Conservation (phyloP, 2,113 vertebrate species). For the Albula goreensis region DNA sequence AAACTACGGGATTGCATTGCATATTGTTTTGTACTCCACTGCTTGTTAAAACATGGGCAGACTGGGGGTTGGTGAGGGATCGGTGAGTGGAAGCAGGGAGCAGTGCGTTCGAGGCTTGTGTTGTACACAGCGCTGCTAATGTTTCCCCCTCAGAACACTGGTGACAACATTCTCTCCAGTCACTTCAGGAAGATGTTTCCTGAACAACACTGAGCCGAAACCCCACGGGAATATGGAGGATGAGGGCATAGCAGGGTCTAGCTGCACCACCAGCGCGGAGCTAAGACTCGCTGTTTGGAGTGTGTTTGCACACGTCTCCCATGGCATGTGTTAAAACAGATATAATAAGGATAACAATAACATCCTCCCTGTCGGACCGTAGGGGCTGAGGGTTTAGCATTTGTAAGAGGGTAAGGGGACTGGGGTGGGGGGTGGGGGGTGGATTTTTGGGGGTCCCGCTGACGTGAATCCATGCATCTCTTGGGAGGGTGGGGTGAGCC, state of each 20-base stretch:
- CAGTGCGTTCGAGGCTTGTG: background rate
- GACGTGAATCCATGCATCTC: background rate
- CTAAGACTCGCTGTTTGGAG: background rate
- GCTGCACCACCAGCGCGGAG: background rate
- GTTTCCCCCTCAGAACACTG: background rate
- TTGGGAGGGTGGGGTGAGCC: slow-evolving; percentile 4
- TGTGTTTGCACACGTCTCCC: background rate
- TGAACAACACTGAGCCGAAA: background rate
- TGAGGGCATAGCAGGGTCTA: background rate
- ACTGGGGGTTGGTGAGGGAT: background rate
- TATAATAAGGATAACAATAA: background rate
- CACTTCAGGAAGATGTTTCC: slow-evolving; percentile 14
- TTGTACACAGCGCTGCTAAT: background rate
- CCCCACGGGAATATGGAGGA: background rate
- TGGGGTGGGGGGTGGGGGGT: background rate
- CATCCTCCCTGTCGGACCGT: background rate
- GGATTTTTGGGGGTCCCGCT: background rate
- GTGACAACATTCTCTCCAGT: background rate
- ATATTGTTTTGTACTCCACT: background rate
- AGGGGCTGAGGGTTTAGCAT: background rate
- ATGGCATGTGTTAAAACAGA: background rate
- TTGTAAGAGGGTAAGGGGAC: background rate
- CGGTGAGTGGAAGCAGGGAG: background rate
- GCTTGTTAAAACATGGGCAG: background rate
- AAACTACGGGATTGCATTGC: background rate